Percentiles rank a stretch among this genome's conserved stretches.
Evolutionary conservation across 2,888 invertebrate species (phyloP).

Genomic region (Hyposoter didymator): DNA sequence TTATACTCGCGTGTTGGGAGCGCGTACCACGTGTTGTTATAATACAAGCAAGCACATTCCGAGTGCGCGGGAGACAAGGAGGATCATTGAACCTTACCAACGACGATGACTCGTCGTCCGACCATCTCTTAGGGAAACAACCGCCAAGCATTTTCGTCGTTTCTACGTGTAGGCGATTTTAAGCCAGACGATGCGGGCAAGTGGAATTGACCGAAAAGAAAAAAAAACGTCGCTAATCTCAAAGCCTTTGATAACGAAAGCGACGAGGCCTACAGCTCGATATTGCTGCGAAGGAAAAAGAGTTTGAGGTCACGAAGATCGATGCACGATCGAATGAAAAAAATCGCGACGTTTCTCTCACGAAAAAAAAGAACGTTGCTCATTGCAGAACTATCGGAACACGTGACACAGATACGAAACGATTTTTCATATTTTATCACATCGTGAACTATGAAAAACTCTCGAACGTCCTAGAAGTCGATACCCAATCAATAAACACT

Average conservation of each 20-base stretch:
- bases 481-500: slow-evolving; percentile 42
- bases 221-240: not conserved
- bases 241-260: not conserved
- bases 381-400: not conserved
- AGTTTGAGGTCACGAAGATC: not conserved
- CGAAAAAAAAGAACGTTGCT: not conserved
- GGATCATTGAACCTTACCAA: slow-evolving; percentile 72
- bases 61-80: slow-evolving; percentile 49
- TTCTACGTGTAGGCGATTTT: slow-evolving; percentile 25
- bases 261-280: not conserved
- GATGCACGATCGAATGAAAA: not conserved
- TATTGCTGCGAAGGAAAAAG: not conserved
- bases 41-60: slow-evolving; percentile 35
- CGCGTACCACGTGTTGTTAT: slow-evolving; percentile 33
- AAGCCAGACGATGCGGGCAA: slow-evolving; percentile 27
- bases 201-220: not conserved
- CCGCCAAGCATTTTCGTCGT: slow-evolving; percentile 62
- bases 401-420: not conserved
- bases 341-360: not conserved
- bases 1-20: slow-evolving; percentile 18
- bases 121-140: slow-evolving; percentile 69
- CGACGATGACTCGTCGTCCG: slow-evolving; percentile 68
- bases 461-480: slow-evolving; percentile 13
- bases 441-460: not conserved
- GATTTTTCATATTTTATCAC: not conserved